Base-by-base conservation (phyloP, 2,888 invertebrate species). In the Hydraecia micacea region DNA sequence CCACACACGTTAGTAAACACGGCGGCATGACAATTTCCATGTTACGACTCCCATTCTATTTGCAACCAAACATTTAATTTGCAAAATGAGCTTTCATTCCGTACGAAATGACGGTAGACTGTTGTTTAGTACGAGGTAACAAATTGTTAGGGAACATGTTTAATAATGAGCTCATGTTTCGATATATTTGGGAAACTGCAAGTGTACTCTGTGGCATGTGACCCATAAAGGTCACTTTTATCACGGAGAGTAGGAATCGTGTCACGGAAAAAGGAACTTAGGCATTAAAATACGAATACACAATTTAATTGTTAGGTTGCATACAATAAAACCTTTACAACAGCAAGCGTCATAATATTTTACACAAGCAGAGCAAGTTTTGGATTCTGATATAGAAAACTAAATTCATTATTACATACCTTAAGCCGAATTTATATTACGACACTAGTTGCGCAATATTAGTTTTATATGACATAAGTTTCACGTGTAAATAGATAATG, bases 41-140 rank as follows among this genome's bases (percentile, higher is more conserved):
- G 84, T 84, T 82, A 84, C 83, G 66, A 46, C n/a, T 75, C 73
- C 70, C 82, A 81, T 83, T 79, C 77, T 86, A 85, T 88, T 86
- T 83, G 72, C 74, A 79, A 78, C 82, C 73, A 77, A 83, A 87
- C 87, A 82, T 87, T 88, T 90, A 88, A 88, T 90, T 86, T 86
- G 72, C 79, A 79, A 85, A 86, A 86, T 85, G 86, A 85, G 87
- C 83, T 79, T 87, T 80, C 77, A 87, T 86, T 88, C 69, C 84
- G 62, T 32, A 73, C 72, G 49, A 78, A 82, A 83, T 76, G 73
- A 67, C 65, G 67, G 65, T 74, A 82, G 55, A 77, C 67, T 58
- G 80, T 86, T 81, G 86, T 87, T 83, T 83, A 83, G 86, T 75
- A 55, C 32, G 62, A 66, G 73, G 80, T 80, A 80, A 75, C 76